Evolutionary conservation across 30 jellyfish, hydroid and myxozoan species (phyloP).

Genomic region (Pelagia noctiluca): DNA sequence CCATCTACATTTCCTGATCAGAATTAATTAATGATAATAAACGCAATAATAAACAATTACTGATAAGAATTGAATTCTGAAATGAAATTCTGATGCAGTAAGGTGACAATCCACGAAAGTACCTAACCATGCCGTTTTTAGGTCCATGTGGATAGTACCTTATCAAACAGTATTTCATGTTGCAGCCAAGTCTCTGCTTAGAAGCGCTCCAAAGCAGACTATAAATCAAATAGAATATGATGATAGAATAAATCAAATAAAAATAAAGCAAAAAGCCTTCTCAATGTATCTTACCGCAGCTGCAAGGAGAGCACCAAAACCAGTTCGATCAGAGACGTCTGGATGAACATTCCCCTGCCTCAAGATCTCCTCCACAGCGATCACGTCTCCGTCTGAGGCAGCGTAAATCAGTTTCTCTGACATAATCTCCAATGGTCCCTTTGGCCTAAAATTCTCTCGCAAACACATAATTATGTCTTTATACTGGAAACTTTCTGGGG

Average conservation of each 20-base stretch:
- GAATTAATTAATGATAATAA: no score
- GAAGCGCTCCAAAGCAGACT: no score
- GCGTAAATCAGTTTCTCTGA: slow-evolving; percentile 71
- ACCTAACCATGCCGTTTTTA: no score
- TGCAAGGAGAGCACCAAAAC: slow-evolving; percentile 85
- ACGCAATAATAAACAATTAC: no score
- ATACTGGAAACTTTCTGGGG: slow-evolving; percentile 38
- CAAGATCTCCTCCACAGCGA: slow-evolving; percentile 38
- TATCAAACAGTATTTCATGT: no score
- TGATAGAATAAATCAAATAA: background rate
- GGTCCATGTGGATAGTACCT: no score
- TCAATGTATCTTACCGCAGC: slow-evolving; percentile 85
- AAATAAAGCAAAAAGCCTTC: background rate
- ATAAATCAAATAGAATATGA: no score
- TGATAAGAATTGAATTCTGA: no score
- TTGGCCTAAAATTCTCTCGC: slow-evolving; percentile 49
- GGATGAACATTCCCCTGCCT: slow-evolving; percentile 67
- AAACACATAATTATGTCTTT: slow-evolving; percentile 30
- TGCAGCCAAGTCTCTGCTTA: no score
- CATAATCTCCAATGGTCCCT: slow-evolving; percentile 71
- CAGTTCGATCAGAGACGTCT: slow-evolving; percentile 87
- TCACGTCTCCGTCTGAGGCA: slow-evolving; percentile 69
- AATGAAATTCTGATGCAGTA: no score
- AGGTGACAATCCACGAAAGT: no score
- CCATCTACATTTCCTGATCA: no score